Percentiles rank a stretch among this genome's conserved stretches.
phyloP scores from a whole-genome alignment of 2,113 vertebrate genomes.

The Pandion haliaetus region DNA sequence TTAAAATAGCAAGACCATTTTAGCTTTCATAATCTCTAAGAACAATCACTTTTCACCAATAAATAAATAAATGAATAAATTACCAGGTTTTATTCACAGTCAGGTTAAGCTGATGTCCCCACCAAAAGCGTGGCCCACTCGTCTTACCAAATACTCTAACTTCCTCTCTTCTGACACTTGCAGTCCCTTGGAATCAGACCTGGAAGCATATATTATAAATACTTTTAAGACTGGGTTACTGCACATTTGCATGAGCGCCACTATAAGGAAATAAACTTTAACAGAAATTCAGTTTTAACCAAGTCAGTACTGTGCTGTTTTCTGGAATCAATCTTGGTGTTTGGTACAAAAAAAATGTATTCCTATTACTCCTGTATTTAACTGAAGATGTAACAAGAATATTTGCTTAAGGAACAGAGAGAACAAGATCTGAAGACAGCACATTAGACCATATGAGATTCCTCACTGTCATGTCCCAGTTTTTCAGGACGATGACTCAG shows the following conservation, averaged over 20 bases:
- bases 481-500: too few relatives aligned
- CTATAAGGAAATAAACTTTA: neutral
- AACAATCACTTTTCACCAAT: neutral
- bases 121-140: neutral
- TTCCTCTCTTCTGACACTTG: neutral
- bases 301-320: neutral
- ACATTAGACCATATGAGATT: neutral
- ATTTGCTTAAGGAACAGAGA: neutral
- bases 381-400: neutral
- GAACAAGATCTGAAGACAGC: neutral
- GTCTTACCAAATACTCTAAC: neutral
- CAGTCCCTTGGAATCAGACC: neutral
- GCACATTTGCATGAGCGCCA: rapidly evolving
- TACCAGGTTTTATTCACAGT: neutral
- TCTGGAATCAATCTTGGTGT: neutral
- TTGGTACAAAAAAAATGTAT: neutral
- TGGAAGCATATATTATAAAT: neutral
- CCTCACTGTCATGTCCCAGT: neutral
- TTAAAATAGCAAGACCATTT: neutral
- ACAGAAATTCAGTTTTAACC: neutral
- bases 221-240: neutral
- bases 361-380: neutral
- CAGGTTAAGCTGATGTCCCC: neutral
- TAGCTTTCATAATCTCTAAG: neutral
- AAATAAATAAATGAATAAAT: too few relatives aligned